Conservation (phyloP, 1,140 invertebrate genomes). For the Zaprionus ornatus region DNA sequence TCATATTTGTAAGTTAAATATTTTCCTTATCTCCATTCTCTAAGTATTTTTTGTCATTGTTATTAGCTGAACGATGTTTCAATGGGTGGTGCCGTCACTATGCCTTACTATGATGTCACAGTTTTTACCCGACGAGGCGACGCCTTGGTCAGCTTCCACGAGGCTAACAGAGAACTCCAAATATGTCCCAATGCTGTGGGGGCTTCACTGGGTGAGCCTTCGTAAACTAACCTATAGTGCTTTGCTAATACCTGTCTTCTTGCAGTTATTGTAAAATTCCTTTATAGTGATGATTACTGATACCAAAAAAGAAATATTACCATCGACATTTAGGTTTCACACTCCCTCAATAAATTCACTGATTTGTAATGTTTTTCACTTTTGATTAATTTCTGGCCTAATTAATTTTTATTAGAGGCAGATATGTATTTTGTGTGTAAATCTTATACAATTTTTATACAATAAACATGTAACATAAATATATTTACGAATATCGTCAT, state of each 20-base stretch:
- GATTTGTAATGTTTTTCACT: too few relatives aligned
- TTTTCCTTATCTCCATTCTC: accelerated
- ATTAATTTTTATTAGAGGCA: too few relatives aligned
- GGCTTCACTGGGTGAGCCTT: conserved; percentile 35
- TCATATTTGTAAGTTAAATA: conserved; percentile 52
- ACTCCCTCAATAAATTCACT: too few relatives aligned
- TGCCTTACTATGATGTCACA: background rate
- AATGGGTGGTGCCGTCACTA: conserved; percentile 40
- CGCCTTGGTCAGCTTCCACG: conserved; percentile 29
- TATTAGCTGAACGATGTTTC: conserved; percentile 39
- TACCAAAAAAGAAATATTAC: background rate
- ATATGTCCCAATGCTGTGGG: conserved; percentile 56
- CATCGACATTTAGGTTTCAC: background rate
- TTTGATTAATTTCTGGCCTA: too few relatives aligned
- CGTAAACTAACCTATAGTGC: background rate
- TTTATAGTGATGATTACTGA: background rate
- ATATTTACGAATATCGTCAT: too few relatives aligned
- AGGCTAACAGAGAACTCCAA: conserved; percentile 14
- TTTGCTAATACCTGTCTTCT: background rate
- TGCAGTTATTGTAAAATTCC: conserved; percentile 54
- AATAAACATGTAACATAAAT: too few relatives aligned
- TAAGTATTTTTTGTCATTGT: background rate
- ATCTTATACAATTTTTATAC: too few relatives aligned
- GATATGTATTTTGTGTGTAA: too few relatives aligned
- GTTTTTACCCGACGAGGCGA: conserved; percentile 37